These are phyloP conservation scores for Trichogramma dendrolimi DNA, from an alignment of 2,888 invertebrate genomes.

Conservation along the genomic window DNA sequence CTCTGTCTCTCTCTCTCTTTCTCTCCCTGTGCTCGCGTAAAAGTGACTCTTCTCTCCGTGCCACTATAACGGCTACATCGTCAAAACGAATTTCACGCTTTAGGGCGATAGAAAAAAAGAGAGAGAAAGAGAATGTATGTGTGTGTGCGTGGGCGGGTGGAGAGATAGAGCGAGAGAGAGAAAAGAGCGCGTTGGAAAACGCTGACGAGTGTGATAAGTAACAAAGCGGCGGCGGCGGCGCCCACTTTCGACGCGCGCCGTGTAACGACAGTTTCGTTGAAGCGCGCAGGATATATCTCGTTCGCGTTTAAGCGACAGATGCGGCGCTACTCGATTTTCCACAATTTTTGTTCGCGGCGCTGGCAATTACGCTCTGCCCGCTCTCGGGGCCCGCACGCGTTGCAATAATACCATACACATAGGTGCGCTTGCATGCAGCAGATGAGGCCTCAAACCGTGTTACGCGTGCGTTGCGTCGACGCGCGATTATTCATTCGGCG, in stretches of 20 bases:
- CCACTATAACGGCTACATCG: background rate
- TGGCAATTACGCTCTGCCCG: background rate
- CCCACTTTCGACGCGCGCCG: background rate
- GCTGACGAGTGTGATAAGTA: slow-evolving; percentile 20
- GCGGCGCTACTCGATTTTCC: background rate
- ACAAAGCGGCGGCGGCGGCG: background rate
- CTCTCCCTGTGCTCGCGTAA: background rate
- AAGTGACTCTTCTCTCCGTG: background rate
- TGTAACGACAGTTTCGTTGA: no score
- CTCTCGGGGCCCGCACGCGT: background rate
- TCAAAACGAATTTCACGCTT: background rate
- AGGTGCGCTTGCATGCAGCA: no score
- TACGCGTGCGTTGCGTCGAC: no score
- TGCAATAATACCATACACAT: no score
- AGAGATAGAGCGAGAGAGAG: background rate
- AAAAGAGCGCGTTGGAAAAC: slow-evolving; percentile 33
- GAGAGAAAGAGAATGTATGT: slow-evolving; percentile 11
- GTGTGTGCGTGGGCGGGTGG: slow-evolving; percentile 14
- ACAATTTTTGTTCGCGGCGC: no score
- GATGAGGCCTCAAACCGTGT: no score
- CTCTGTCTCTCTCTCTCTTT: background rate
- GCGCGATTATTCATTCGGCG: no score
- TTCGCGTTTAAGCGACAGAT: background rate
- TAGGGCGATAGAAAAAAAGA: background rate
- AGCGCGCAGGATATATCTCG: no score